Base-by-base conservation (phyloP, 2,888 invertebrate species). In the Anorthoa munda region DNA sequence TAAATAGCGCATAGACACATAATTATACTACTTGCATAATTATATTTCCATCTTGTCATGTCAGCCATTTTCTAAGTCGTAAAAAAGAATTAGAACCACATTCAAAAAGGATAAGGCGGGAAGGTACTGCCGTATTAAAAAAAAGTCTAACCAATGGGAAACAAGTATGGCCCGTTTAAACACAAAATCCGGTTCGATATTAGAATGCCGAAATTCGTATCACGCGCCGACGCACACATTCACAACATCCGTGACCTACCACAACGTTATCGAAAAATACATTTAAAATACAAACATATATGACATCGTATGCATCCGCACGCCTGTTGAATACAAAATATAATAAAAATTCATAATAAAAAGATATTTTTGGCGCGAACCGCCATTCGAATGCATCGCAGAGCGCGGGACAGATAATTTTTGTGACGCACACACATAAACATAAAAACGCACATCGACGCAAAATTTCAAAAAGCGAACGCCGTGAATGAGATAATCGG, bases 401-500 rank as follows among this genome's bases (percentile, higher is more conserved):
- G 88, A 86, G 89, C 90, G 89, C 90, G 85, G 90, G 90, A 92
- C 92, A 93, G 92, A 94, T 93, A 93, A 92, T 94, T 94, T 94
- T 94, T 90, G 93, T 92, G 90, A 90, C 94, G 88, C 94, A 94
- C 94, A 94, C 93, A 78, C 60, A 26, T 75, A 79, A 76, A 75
- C 81, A 88, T 89, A 89, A 72, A 89, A 83, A 89, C 92, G 86
- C 92, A 92, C 94, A 93, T 90, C 77, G 81, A 85, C 86, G 88
- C 89, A 89, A 92, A 94, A 92, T 91, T 95, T 93, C 90, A 93
- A 94, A 94, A 94, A 94, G 92, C 88, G 91, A 91, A 92, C 89
- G 88, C 88, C 72, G 83, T 88, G 93, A 93, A 94, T 94, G 93
- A 93, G 92, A 94, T 95, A 94, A 95, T 95, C 94, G 93, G 95